A percentile compares a stretch with the other conserved stretches of the same genome.
These are phyloP conservation scores for Bovichtus diacanthus DNA, from an alignment of 2,797 vertebrate species.

Conservation along the genomic window DNA sequence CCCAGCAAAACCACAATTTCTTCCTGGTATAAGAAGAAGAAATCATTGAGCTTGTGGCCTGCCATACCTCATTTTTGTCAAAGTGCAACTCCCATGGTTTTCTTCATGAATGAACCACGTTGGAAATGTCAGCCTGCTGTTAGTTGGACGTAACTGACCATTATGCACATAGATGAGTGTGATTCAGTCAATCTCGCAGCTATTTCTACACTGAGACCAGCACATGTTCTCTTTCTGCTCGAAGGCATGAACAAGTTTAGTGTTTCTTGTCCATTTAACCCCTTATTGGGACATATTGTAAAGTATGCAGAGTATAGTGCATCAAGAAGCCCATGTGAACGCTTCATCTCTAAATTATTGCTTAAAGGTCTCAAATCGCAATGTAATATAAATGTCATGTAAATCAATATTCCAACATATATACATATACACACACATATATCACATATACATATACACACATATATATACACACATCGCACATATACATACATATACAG, in stretches of 20 bases:
- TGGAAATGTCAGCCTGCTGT: constrained; percentile 65
- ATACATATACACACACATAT: not conserved
- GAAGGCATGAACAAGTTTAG: constrained; percentile 11
- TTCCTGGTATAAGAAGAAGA: constrained; percentile 57
- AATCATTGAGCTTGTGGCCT: constrained; percentile 62
- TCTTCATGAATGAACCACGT: constrained; percentile 60
- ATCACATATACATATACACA: no score
- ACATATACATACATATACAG: no score
- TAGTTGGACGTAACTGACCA: constrained; percentile 51
- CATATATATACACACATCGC: no score
- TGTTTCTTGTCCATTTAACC: constrained; percentile 18
- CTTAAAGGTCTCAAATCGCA: constrained; percentile 1
- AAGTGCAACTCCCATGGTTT: constrained; percentile 53
- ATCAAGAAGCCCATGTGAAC: not conserved
- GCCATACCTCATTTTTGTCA: constrained; percentile 67
- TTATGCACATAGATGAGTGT: constrained; percentile 52
- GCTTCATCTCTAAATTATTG: constrained; percentile 18
- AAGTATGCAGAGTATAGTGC: not conserved
- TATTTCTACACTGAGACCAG: constrained; percentile 34
- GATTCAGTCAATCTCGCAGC: constrained; percentile 38
- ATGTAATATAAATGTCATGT: not conserved
- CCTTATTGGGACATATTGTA: not conserved
- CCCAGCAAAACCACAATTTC: constrained; percentile 51
- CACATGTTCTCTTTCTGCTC: constrained; percentile 29
- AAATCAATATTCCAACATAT: not conserved